Evolutionary conservation across 2,888 invertebrate genomes (phyloP).

Genomic region (Nezara viridula): DNA sequence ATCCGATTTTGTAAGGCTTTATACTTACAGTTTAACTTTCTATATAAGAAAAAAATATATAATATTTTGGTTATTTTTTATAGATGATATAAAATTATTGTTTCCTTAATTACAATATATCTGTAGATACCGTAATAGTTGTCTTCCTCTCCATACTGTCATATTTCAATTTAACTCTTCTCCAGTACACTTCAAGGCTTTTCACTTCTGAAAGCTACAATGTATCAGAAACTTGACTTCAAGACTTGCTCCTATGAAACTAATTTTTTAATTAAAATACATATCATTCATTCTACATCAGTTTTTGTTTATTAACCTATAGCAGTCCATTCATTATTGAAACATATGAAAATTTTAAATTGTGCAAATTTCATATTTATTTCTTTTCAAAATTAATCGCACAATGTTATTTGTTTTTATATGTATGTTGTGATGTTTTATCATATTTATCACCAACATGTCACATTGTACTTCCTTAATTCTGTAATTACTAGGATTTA

Average conservation of each 20-base stretch:
- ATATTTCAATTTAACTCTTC: slow-evolving; percentile 36
- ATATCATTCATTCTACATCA: neutral
- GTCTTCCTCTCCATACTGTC: slow-evolving; percentile 45
- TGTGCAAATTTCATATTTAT: neutral
- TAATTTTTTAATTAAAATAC: neutral
- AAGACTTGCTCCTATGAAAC: neutral
- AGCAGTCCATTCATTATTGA: neutral
- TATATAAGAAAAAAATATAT: neutral
- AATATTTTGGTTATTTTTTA: neutral
- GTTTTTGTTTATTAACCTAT: neutral
- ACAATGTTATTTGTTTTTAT: neutral
- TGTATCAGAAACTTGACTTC: neutral
- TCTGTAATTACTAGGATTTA: neutral
- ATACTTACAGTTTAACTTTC: neutral
- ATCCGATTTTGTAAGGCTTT: neutral
- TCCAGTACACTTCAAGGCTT: slow-evolving; percentile 36
- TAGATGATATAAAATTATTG: neutral
- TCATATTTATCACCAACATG: neutral
- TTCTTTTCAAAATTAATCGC: neutral
- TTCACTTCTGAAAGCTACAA: slow-evolving; percentile 12
- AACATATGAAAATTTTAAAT: neutral
- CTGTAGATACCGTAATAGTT: neutral
- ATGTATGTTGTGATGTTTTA: neutral
- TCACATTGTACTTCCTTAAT: neutral
- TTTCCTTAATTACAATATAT: slow-evolving; percentile 28